These are phyloP conservation scores for Apis cerana DNA, from an alignment of 1,140 invertebrate species.

Conservation along the genomic window DNA sequence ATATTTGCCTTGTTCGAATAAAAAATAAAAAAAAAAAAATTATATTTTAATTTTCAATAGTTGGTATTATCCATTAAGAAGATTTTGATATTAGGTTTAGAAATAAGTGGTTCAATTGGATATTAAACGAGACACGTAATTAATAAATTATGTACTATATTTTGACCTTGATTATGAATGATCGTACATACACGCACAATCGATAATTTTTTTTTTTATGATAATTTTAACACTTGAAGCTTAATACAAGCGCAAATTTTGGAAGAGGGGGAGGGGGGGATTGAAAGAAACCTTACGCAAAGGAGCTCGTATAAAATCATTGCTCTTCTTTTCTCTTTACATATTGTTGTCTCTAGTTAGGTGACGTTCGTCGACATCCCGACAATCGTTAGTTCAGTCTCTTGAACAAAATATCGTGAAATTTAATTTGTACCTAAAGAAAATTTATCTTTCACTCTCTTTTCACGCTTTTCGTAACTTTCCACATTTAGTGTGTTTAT, in stretches of 20 bases:
- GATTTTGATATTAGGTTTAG: background rate
- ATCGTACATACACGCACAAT: constrained; percentile 63
- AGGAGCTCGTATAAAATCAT: constrained; percentile 62
- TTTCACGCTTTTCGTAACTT: constrained; percentile 18
- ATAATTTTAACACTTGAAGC: constrained; percentile 63
- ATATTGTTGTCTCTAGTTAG: constrained; percentile 65
- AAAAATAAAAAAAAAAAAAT: too few species aligned
- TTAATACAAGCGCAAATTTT: constrained; percentile 67
- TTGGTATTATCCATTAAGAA: background rate
- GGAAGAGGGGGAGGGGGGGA: constrained; percentile 14
- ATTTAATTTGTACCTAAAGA: constrained; percentile 61
- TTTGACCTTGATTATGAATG: constrained; percentile 61
- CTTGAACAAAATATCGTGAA: constrained; percentile 52
- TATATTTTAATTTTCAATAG: background rate
- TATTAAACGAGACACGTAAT: constrained; percentile 26
- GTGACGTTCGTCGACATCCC: constrained; percentile 20
- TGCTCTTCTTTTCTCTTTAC: constrained; percentile 50
- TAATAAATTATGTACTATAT: constrained; percentile 75
- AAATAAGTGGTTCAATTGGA: background rate
- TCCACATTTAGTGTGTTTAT: background rate
- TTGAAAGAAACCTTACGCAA: constrained; percentile 55
- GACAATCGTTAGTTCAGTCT: constrained; percentile 34
- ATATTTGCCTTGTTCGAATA: background rate
- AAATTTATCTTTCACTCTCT: constrained; percentile 17
- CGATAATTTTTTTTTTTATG: constrained; percentile 41